Conservation (phyloP, 1,140 invertebrate species). For the Aphaenogaster rudis region DNA sequence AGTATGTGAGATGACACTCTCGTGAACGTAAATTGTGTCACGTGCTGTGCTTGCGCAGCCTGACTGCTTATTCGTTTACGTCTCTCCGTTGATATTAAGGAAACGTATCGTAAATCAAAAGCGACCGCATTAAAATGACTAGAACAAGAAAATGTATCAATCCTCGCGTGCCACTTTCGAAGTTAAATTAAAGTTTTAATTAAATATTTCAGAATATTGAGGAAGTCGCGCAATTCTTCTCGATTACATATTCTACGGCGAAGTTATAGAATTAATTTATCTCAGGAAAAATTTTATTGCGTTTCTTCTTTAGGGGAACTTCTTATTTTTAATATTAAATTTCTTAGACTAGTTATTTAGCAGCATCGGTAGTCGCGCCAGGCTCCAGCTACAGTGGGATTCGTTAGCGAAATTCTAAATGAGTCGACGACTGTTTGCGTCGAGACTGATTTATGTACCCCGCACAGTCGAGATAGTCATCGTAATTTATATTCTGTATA, state of each 20-base stretch:
- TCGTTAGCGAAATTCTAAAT: slow-evolving; percentile 74
- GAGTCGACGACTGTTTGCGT: slow-evolving; percentile 53
- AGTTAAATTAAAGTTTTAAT: slow-evolving; percentile 51
- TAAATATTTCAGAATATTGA: slow-evolving; percentile 45
- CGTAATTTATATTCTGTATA: slow-evolving; percentile 68
- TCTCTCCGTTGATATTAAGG: neutral
- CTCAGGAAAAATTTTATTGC: slow-evolving; percentile 28
- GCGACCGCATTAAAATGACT: neutral
- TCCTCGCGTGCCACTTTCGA: slow-evolving; percentile 11
- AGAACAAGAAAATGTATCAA: slow-evolving; percentile 10
- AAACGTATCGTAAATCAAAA: slow-evolving; percentile 46
- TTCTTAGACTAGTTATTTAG: neutral
- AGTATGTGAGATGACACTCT: slow-evolving; percentile 60
- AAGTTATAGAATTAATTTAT: slow-evolving; percentile 41
- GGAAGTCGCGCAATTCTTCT: slow-evolving; percentile 8
- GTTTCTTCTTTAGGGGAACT: neutral
- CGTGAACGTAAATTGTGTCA: slow-evolving; percentile 66
- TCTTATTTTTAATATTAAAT: slow-evolving; percentile 53
- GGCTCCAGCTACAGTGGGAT: neutral
- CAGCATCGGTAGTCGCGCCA: neutral
- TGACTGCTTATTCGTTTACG: slow-evolving; percentile 33
- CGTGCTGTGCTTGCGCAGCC: slow-evolving; percentile 40
- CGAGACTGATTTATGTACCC: slow-evolving; percentile 72
- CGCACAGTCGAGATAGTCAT: slow-evolving; percentile 37
- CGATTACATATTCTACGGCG: slow-evolving; percentile 22